Conservation (phyloP, 2,113 vertebrate species). For the Hucho hucho region DNA sequence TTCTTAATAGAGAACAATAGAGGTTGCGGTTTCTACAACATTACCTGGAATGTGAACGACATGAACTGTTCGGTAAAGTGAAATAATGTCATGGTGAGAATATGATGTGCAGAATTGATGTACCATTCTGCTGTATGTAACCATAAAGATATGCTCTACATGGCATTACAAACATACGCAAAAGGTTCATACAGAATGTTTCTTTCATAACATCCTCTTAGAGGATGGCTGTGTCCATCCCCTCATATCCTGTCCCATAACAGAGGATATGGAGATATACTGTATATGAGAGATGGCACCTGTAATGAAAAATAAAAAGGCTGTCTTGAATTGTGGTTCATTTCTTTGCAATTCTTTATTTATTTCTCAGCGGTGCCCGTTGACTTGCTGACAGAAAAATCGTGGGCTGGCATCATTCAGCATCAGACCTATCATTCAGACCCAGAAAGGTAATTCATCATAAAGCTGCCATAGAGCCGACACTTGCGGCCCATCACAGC, state of each 20-base stretch:
- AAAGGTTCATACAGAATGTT: background rate
- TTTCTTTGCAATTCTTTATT: conserved; percentile 41
- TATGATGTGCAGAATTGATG: no score
- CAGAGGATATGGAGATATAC: conserved; percentile 41
- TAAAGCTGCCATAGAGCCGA: conserved; percentile 71
- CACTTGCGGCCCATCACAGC: conserved; percentile 72
- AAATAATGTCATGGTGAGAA: no score
- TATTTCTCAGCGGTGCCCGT: conserved; percentile 42
- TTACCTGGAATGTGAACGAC: no score
- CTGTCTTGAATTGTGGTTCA: conserved; percentile 24
- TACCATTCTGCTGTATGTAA: no score
- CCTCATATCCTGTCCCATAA: conserved; percentile 22
- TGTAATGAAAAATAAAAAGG: conserved; percentile 65
- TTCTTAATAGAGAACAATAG: background rate
- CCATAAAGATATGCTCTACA: no score
- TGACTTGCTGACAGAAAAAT: conserved; percentile 70
- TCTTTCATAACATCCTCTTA: background rate
- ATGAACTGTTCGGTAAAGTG: no score
- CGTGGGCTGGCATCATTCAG: conserved; percentile 70
- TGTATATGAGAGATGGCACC: conserved; percentile 55
- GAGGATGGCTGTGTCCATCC: conserved; percentile 4
- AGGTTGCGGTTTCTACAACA: no score
- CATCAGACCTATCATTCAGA: conserved; percentile 68
- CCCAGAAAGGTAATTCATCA: conserved; percentile 77
- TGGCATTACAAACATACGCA: no score